Evolutionary conservation across 2,797 vertebrate species (phyloP), one percentile per base, ranked within the genome.

Genomic region (Somateria mollissima): DNA sequence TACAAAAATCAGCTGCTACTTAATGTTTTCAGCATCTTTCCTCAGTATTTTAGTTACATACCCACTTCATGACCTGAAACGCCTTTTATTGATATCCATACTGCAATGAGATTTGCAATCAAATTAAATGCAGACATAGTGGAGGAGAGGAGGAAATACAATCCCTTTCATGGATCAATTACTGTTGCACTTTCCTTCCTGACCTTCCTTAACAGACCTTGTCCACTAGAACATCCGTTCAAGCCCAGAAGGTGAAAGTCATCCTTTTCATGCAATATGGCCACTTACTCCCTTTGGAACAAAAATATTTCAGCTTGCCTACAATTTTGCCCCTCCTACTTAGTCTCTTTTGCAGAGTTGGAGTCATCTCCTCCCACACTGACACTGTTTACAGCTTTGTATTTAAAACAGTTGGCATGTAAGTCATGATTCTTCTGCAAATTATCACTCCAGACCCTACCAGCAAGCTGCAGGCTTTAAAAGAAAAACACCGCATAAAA

Each of bases 371-470:
- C 94, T 96, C 92, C 95, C 81, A 96, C 92, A 94, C 79, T 71
- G 92, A 88, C 95, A 86, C 83, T 95, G 93, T 92, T 97, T 95
- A 76, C 87, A 91, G 94, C 89, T 96, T 95, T 92, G 95, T 93
- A 97, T 90, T 96, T 94, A 90, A 96, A 96, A 94, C 83, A 94
- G 93, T 97, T 83, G 84, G 85, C 77, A 76, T 41, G 21, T 82
- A 94, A 97, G 94, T 94, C 90, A 94, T 95, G 92, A 96, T 94
- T 97, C 95, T 91, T 82, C 76, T 84, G 92, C 77, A 92, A 96
- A 94, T 92, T 79, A 87, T 94, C 67, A 95, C 84, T 92, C 77
- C 87, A 94, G 94, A 82, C 91, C 85, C 78, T 72, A 85, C 75
- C 87, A 95, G 84, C n/a, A 93, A 87, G 84, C 64, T 82, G 83